Conservation (phyloP, 2,888 invertebrate genomes). For the Trimorus sp. region DNA sequence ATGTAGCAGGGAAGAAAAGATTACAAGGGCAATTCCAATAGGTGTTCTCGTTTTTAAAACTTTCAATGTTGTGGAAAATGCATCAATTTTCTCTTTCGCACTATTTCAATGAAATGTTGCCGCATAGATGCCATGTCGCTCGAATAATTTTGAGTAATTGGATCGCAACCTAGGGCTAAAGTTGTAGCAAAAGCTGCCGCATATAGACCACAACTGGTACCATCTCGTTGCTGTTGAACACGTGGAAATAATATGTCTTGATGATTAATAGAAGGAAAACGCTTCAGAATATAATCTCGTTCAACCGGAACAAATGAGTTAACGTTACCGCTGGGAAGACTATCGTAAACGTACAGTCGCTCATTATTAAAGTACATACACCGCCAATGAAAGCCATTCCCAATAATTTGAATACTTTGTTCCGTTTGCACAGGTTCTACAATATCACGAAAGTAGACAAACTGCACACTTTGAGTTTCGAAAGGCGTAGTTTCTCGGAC, state of each 20-base stretch:
- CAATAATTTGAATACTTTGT: slow-evolving; percentile 9
- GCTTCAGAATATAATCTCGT: neutral
- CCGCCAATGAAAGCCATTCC: neutral
- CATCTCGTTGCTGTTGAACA: neutral
- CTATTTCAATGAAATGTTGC: no score
- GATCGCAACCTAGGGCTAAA: neutral
- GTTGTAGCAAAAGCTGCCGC: neutral
- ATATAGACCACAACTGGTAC: neutral
- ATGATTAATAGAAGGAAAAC: neutral
- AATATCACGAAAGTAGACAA: neutral
- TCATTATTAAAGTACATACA: slow-evolving; percentile 1
- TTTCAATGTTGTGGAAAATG: no score
- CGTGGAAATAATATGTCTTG: neutral
- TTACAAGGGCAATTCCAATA: no score
- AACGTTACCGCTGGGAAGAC: neutral
- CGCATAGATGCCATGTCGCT: no score
- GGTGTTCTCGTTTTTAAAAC: no score
- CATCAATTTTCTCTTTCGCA: no score
- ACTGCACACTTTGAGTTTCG: slow-evolving; percentile 3
- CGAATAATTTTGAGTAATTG: neutral
- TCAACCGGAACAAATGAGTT: neutral
- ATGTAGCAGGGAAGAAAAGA: no score
- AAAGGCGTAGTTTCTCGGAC: slow-evolving; percentile 6
- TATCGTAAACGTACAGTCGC: slow-evolving; percentile 5
- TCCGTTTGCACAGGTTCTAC: neutral